Base-by-base conservation (phyloP, 2,888 invertebrate species). In the Ornithoptera alexandrae region DNA sequence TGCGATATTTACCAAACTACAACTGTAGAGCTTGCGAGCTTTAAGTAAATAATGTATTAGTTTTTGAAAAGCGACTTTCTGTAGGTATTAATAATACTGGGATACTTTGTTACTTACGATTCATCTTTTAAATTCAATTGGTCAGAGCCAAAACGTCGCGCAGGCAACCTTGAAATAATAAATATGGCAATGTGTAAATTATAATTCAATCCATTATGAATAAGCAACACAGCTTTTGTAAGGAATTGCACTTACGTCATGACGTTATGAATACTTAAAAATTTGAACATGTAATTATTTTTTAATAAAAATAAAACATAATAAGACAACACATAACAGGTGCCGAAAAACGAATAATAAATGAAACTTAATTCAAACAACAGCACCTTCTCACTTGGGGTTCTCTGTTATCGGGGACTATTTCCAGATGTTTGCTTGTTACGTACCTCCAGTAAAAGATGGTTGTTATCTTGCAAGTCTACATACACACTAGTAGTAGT, bases 1-100 rank as follows among this genome's bases (percentile, higher is more conserved):
- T 74, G 74, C 77, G 76, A 77, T 89, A 84, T 89, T 89, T 88
- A 88, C 87, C 56, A 67, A 70, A 67, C 62, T 15, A 59, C 46
- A 62, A 85, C 74, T 73, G 72, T 77, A 76, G 81, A 84, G 84
- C 85, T 84, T 84, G 83, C 81, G 69, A 18, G 53, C 53, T 69
- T 62, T n/a, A 18, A 58, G 24, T 15, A 18, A 20, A 53, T 53
- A 36, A 56, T 1, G n/a, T 53, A n/a, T 63, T 58, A 22, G 0
- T 22, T 10, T 24, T 58, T 20, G 18, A 56, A 15, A 56, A 56
- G n/a, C 56, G 56, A 56, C 10, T 56, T 7, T 56, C 10, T 24
- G 10, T 59, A 2, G 46, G 2, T 46, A 46, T 46, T 46, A 46
- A 46, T 46, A 46, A 1, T 15, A 42, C 42, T 10, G 15, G 12